Evolutionary conservation across 2,113 vertebrate genomes (phyloP), one percentile per base, ranked within the genome.

Genomic region (Tragulus kanchil): DNA sequence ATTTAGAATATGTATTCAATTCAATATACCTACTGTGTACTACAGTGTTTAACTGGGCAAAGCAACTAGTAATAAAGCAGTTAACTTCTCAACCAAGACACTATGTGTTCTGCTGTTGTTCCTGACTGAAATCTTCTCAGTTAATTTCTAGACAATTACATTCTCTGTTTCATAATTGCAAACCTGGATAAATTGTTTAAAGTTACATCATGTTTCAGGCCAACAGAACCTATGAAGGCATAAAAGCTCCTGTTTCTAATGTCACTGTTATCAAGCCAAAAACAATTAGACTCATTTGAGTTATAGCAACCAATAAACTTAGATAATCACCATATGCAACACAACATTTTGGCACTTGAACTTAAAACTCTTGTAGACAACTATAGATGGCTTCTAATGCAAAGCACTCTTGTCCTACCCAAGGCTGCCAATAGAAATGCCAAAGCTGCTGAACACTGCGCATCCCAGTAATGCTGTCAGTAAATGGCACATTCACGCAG

Each of bases 401-500:
- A 88, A 97, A 98, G 97, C 83, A 73, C 97, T 98, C 98, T 98
- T 98, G 98, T 98, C 98, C 98, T 98, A 99, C 98, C 98, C 98
- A 98, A 98, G 98, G 98, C 98, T 98, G 98, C 98, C 98, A 99
- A 98, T 98, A 98, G 98, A 98, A 98, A 99, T 98, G 98, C 98
- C 99, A 98, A 98, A 98, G 98, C 98, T 98, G 98, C 98, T 98
- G 98, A 99, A 99, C 95, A 93, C 98, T 93, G 97, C 92, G 98
- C 98, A 98, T 99, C 98, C 98, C 97, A 97, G 98, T 97, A 98
- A 98, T 98, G 98, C 99, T 99, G 99, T 99, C 99, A 99, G 99
- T 99, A 99, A 99, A 99, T 99, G 99, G 99, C 99, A 99, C 99
- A 99, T 99, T 99, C 99, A 98, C 99, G 99, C 99, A 99, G 99